Evolutionary conservation across 1,140 invertebrate genomes (phyloP).

Genomic region (Ericerus pela): DNA sequence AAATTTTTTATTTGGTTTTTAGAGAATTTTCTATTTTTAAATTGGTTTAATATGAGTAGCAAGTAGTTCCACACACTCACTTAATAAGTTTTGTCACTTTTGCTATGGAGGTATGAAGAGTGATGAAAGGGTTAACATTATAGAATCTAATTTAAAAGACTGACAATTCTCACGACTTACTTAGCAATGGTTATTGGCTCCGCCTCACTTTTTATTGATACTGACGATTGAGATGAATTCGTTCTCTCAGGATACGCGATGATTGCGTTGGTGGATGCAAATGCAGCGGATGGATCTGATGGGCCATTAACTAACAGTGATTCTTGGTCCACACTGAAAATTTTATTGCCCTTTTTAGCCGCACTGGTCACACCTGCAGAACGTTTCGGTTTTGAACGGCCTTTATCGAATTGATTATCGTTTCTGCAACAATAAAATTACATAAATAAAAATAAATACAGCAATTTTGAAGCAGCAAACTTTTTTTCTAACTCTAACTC

Average conservation of each 20-base stretch:
- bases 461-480: too few species aligned
- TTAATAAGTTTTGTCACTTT: too few species aligned
- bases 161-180: too few species aligned
- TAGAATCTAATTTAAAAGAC: too few species aligned
- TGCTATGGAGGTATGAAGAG: too few species aligned
- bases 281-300: neutral
- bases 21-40: too few species aligned
- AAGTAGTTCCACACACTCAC: too few species aligned
- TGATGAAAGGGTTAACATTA: too few species aligned
- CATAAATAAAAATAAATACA: neutral
- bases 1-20: too few species aligned
- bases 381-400: neutral
- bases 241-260: neutral
- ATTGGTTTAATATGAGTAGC: too few species aligned
- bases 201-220: slow-evolving; percentile 9
- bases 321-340: neutral
- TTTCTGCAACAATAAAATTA: neutral
- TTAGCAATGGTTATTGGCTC: too few species aligned
- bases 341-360: neutral
- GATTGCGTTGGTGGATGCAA: neutral
- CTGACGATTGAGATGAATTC: neutral
- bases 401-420: neutral
- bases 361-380: neutral
- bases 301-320: neutral
- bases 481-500: too few species aligned